Evolutionary conservation across 30 jellyfish, hydroid and myxozoan genomes (phyloP).

Genomic region (Chrysaora quinquecirrha): DNA sequence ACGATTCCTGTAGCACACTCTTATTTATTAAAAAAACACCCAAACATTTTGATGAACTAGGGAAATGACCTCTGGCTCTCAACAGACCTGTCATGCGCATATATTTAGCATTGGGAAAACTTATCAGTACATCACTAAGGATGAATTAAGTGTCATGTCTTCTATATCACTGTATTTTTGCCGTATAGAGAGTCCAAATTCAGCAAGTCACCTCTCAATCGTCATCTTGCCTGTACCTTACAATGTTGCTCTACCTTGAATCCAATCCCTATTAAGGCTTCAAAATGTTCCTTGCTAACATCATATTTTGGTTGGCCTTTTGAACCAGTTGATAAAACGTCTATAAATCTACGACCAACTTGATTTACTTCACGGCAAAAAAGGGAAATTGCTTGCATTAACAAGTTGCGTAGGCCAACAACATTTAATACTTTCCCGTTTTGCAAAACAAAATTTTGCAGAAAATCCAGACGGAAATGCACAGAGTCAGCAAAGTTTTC

Average conservation of each 20-base stretch:
- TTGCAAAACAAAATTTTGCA: not conserved
- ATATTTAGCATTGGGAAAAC: not conserved
- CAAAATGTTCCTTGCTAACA: not conserved
- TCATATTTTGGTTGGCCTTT: not conserved
- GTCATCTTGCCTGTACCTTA: not conserved
- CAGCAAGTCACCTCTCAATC: not conserved
- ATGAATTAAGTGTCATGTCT: not conserved
- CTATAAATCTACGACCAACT: not conserved
- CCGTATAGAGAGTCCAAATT: not conserved
- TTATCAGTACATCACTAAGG: not conserved
- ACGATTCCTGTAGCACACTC: too few relatives aligned
- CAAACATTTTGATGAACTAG: too few relatives aligned
- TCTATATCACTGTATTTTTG: not conserved
- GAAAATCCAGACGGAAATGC: not conserved
- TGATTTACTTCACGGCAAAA: not conserved
- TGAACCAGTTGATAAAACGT: not conserved
- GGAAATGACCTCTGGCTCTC: slow-evolving; percentile 5
- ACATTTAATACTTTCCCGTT: not conserved
- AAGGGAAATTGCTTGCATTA: not conserved
- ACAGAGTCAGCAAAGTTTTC: not conserved
- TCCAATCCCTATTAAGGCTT: not conserved
- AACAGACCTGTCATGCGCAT: not conserved
- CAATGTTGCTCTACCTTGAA: not conserved
- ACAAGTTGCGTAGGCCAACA: not conserved
- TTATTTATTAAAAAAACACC: too few relatives aligned